Evolutionary conservation across 2,797 vertebrate genomes (phyloP), one percentile per base, ranked within the genome.

Genomic region (Sebastiscus tertius): DNA sequence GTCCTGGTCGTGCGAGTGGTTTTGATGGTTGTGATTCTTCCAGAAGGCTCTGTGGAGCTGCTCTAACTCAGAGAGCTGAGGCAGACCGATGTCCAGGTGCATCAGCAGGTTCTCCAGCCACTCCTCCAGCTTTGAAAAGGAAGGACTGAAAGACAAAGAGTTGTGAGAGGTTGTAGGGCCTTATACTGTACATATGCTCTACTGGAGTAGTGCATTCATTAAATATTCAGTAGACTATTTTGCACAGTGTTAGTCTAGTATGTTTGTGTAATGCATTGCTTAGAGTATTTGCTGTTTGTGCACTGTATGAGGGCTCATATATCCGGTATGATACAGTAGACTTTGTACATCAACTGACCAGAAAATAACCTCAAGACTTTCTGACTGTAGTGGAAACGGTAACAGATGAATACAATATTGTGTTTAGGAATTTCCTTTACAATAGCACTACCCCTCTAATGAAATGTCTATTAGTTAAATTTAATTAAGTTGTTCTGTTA

Each of bases 41-140:
- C 97, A 96, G 77, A 99, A 99, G 67, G 87, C 81, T 82, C 82
- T 94, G 68, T 96, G 91, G 80, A 98, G 91, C 66, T 97, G 96
- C 63, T 98, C 97, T 84, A 99, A 89, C 81, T 99, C 98, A 0
- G 97, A 95, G 79, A 96, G 96, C 68, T 99, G 90, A 0, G 97
- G 97, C 61, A 98, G 92, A 62, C 94, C 93, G 64, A 98, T 96
- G 52, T 97, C 96, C 91, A 99, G 84, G 92, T 98, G 97, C 97
- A 98, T 97, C 87, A 93, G 92, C 36, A 99, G 94, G 65, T 96
- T 97, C 59, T 96, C 96, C 85, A 99, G 93, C 97, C 97, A 99
- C 86, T 98, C 97, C 64, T 98, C 97, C 91, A 99, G 93, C 91
- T 97, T 97, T 60, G 92, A 79, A 81, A 99, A 99, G 62, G 96